Percentiles rank a stretch among this genome's conserved stretches.
phyloP scores from a whole-genome alignment of 2,797 vertebrate species.

The Labeo calbasu region DNA sequence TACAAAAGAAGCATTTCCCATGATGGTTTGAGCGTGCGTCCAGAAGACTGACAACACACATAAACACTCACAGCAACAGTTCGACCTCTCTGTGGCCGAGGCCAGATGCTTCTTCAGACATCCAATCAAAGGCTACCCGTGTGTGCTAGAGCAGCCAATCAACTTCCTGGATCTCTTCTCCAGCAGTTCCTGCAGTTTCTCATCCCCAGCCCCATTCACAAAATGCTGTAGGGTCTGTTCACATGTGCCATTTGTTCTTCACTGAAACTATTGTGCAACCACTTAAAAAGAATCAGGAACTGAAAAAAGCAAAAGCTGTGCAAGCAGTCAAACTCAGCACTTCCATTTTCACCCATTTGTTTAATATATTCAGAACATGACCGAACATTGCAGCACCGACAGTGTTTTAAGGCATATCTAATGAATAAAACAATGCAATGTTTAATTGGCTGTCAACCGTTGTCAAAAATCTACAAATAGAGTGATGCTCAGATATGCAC shows the following conservation, averaged over 20 bases:
- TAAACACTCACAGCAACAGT: conserved; percentile 51
- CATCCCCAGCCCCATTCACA: conserved; percentile 56
- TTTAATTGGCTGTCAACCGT: not conserved
- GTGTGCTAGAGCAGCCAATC: conserved; percentile 43
- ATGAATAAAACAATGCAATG: not conserved
- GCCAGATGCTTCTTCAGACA: conserved; percentile 38
- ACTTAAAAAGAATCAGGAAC: conserved; percentile 62
- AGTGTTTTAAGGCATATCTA: not conserved
- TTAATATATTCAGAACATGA: conserved; percentile 14
- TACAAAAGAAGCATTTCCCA: conserved; percentile 7
- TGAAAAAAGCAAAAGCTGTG: conserved; percentile 56
- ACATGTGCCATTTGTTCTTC: conserved; percentile 58
- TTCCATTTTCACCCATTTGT: conserved; percentile 36
- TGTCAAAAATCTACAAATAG: not conserved
- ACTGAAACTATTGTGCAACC: conserved; percentile 60
- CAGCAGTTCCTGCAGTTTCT: conserved; percentile 38
- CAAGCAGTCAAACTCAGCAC: conserved; percentile 46
- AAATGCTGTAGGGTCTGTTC: conserved; percentile 57
- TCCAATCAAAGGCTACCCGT: conserved; percentile 48
- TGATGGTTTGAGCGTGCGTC: conserved; percentile 6
- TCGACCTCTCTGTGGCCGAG: conserved; percentile 31
- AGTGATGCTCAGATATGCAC: not conserved
- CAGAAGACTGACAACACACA: conserved; percentile 32
- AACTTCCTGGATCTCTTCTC: conserved; percentile 27
- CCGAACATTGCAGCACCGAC: not conserved